A percentile compares a stretch with the other conserved stretches of the same genome.
phyloP scores from a whole-genome alignment of 2,888 invertebrate species.

The Eristalinus sepulchralis region DNA sequence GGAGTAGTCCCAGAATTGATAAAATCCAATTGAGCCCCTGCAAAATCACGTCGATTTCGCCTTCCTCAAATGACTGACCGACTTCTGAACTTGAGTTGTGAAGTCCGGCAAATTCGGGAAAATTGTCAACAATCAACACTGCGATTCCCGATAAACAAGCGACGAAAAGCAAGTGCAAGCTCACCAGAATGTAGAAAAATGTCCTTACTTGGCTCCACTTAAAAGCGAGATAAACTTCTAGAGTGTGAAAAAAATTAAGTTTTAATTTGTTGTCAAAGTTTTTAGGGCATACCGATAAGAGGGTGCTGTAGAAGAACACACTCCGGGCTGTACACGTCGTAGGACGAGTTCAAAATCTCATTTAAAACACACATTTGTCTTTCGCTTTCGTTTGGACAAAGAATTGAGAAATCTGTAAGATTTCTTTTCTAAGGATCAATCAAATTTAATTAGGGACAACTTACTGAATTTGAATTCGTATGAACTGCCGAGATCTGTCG shows the following conservation, averaged over 20 bases:
- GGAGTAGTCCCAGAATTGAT: constrained; percentile 1
- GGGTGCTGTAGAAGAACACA: constrained; percentile 81
- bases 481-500: constrained; percentile 66
- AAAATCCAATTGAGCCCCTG: neutral
- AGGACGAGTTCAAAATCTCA: constrained; percentile 79
- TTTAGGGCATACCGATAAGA: constrained; percentile 77
- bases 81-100: neutral
- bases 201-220: constrained; percentile 82
- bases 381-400: constrained; percentile 37
- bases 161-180: constrained; percentile 80
- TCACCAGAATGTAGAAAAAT: constrained; percentile 81
- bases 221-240: constrained; percentile 81
- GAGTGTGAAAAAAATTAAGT: neutral
- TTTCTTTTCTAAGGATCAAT: neutral
- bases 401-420: constrained; percentile 51
- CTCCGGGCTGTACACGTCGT: constrained; percentile 73
- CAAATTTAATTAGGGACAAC: neutral
- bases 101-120: neutral
- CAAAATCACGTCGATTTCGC: neutral
- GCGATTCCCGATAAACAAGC: constrained; percentile 77
- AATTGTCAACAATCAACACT: constrained; percentile 40
- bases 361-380: constrained; percentile 81
- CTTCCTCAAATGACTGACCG: neutral
- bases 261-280: too few relatives aligned
- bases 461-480: constrained; percentile 71